Base-by-base conservation (phyloP, 2,797 vertebrate genomes). In the Onychomys arenicola region DNA sequence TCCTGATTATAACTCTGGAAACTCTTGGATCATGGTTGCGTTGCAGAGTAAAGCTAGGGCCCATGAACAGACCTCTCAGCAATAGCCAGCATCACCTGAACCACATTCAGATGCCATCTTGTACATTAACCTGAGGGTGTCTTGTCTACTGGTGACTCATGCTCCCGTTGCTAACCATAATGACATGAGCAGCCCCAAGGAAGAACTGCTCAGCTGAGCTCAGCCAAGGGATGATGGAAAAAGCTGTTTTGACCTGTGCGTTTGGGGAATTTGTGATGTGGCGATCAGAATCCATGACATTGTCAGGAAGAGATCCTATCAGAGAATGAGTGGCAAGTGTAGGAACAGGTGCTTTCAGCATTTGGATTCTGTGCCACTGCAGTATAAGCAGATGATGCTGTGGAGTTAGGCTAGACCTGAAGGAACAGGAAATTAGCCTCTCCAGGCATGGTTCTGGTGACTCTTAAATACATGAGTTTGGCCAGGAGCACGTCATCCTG, bases 331-430 rank as follows among this genome's bases (percentile, higher is more conserved):
- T 52, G 57, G 89, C 86, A 94, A 80, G 71, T 91, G 21, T 73
- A 34, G 76, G 25, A 94, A 55, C 43, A 95, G 65, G 46, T 71
- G 96, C 91, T 75, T 75, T 59, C 14, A 59, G 7, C 73, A 67
- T 69, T 43, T 27, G 43, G 37, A 75, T 57, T 73, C 37, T 82
- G 59, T 67, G 49, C 13, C 40, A 65, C 46, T 43, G 12, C 10
- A 23, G n/a, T 61, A 2, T 40, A 49, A 71, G n/a, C 17, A 92
- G 75, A 86, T 16, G 78, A 65, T 67, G 34, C 63, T 81, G 0
- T 32, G 29, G n/a, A 65, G 57, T 65, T 83, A 83, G 61, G n/a
- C 67, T 78, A 67, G 73, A 88, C 52, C 37, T 84, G 25, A 89
- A 57, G 80, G 59, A 46, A 2, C 69, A 37, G 81, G 76, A 40